Evolutionary conservation across 2,888 invertebrate species (phyloP).

Genomic region (Cactoblastis cactorum): DNA sequence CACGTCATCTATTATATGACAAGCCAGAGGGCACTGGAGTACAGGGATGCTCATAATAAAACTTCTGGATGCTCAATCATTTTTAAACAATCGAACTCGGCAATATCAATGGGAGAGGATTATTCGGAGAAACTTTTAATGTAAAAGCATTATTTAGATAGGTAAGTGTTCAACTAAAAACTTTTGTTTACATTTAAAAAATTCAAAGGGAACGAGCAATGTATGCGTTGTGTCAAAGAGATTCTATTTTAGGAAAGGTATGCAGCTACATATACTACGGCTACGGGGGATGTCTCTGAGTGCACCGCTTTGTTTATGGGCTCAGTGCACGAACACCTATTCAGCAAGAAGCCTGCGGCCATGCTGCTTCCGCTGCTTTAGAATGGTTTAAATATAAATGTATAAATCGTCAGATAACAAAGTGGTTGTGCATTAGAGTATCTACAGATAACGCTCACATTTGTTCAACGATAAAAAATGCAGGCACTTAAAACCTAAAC

Average conservation of each 20-base stretch:
- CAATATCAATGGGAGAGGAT: constrained; percentile 3
- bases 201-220: constrained; percentile 34
- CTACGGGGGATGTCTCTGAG: constrained; percentile 51
- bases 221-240: constrained; percentile 33
- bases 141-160: background rate
- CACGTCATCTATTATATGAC: constrained; percentile 67
- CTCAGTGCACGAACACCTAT: constrained; percentile 55
- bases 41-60: constrained; percentile 28
- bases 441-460: constrained; percentile 9
- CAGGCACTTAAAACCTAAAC: background rate
- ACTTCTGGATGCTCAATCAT: constrained; percentile 29
- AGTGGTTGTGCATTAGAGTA: constrained; percentile 13
- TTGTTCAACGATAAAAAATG: constrained; percentile 5
- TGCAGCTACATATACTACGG: constrained; percentile 39
- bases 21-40: constrained; percentile 35
- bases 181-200: constrained; percentile 16
- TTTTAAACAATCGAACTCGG: constrained; percentile 32
- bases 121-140: background rate
- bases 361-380: constrained; percentile 41
- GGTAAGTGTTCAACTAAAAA: background rate
- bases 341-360: constrained; percentile 45
- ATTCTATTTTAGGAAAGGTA: constrained; percentile 61
- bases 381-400: constrained; percentile 32
- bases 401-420: too few relatives aligned
- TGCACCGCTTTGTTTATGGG: constrained; percentile 64